phyloP scores from a whole-genome alignment of 2,888 invertebrate species.

The Dryomyza anilis region DNA sequence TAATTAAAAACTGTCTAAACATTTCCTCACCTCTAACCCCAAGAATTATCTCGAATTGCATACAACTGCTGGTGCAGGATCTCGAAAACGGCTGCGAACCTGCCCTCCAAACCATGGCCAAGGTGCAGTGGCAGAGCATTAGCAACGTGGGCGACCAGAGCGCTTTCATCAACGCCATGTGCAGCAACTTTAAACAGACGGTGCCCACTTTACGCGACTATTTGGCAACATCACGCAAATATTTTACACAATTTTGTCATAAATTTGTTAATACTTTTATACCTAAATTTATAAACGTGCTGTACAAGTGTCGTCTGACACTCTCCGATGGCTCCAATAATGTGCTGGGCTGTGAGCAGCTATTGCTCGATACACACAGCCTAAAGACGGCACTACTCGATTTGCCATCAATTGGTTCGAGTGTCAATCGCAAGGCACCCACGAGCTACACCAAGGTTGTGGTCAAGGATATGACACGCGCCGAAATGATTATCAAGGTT shows the following conservation, averaged over 20 bases:
- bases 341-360: slow-evolving; percentile 89
- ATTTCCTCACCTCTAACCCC: slow-evolving; percentile 3
- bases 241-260: slow-evolving; percentile 97
- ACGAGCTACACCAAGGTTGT: slow-evolving; percentile 81
- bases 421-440: slow-evolving; percentile 86
- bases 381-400: slow-evolving; percentile 92
- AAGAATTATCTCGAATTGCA: slow-evolving; percentile 82
- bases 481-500: slow-evolving; percentile 98
- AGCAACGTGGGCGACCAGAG: slow-evolving; percentile 97
- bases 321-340: slow-evolving; percentile 57
- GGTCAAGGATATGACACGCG: slow-evolving; percentile 88
- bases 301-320: slow-evolving; percentile 88
- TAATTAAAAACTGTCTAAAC: not conserved
- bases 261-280: slow-evolving; percentile 96
- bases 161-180: slow-evolving; percentile 88
- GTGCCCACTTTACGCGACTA: slow-evolving; percentile 90
- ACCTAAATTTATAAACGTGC: slow-evolving; percentile 87
- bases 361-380: slow-evolving; percentile 92
- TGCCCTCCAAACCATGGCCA: slow-evolving; percentile 88
- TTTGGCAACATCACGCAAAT: slow-evolving; percentile 89
- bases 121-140: slow-evolving; percentile 90
- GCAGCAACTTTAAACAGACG: slow-evolving; percentile 82
- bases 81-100: slow-evolving; percentile 93
- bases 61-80: slow-evolving; percentile 91
- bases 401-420: slow-evolving; percentile 90